Base-by-base conservation (phyloP, 2,888 invertebrate species). In the Temnothorax rugatulus region DNA sequence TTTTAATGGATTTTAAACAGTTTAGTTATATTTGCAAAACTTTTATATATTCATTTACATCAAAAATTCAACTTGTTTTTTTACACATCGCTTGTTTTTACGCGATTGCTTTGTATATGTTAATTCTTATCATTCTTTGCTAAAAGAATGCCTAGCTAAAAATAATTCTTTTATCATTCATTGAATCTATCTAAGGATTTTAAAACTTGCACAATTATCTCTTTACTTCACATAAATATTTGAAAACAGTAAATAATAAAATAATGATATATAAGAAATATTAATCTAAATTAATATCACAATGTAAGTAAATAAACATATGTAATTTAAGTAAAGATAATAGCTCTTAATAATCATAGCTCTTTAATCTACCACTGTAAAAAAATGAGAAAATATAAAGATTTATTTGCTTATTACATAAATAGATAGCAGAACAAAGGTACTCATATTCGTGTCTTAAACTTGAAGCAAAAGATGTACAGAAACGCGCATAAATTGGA, bases 401-500 rank as follows among this genome's bases (percentile, higher is more conserved):
- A 21, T 64, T 64, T 15, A 4, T 29, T 29, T 41, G 1, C 29
- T 1, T 44, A 25, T 66, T 64, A 44, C 2, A 44, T 8, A 21
- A 18, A 47, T 18, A 15, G 2, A 63, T 38, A 4, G 9, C 11
- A n/a, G 5, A 11, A 25, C 15, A 44, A 44, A 41, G 61, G 15
- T 29, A 57, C 21, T 57, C 41, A 9, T 41, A 9, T 41, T 41
- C 7, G 34, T 34, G 41, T 64, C 0, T 25, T 66, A 41, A 64
- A 25, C 47, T 66, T 29, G 11, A 44, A 44, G 7, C 66, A 18
- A 47, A 68, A 47, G 29, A 18, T 68, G 25, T 68, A 68, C 29
- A 66, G 44, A 66, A 66, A 29, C 15, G 44, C 25, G 25, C 29
- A 52, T 63, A 47, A 38, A 76, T 50, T 64, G 18, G 13, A 25